phyloP scores from a whole-genome alignment of 2,113 vertebrate species.

The Tor tambroides region DNA sequence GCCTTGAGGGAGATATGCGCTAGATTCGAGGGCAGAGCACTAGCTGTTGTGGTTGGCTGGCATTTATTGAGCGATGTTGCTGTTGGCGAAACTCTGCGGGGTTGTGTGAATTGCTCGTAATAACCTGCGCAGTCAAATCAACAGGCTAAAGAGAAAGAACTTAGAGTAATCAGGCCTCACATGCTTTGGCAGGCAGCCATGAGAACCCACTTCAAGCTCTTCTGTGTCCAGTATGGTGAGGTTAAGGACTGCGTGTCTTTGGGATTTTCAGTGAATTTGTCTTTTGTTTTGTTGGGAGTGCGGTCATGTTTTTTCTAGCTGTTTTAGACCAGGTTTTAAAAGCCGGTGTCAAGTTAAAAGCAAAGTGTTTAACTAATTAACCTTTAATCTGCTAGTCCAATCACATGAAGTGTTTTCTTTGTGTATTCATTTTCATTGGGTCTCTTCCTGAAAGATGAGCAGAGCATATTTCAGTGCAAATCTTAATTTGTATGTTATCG shows the following conservation, averaged over 20 bases:
- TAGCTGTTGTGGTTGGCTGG: constrained; percentile 43
- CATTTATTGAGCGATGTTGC: constrained; percentile 22
- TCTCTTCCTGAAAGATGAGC: not conserved
- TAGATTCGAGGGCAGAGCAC: not conserved
- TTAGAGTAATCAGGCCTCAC: not conserved
- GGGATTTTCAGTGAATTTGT: not conserved
- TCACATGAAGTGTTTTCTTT: not conserved
- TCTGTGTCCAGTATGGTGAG: not conserved
- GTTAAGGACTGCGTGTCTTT: not conserved
- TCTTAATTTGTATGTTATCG: not conserved
- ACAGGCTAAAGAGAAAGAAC: not conserved
- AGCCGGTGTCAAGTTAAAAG: constrained; percentile 1
- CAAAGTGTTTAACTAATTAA: not conserved
- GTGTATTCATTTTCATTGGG: not conserved
- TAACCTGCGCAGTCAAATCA: not conserved
- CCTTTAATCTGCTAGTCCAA: not conserved
- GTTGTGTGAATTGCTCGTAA: not conserved
- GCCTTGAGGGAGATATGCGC: not conserved
- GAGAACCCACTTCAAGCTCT: not conserved
- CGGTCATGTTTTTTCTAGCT: not conserved
- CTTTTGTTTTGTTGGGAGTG: not conserved
- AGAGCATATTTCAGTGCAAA: not conserved
- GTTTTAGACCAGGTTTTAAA: not conserved
- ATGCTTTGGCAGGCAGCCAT: constrained; percentile 14
- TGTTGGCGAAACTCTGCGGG: not conserved